Evolutionary conservation across 2,888 invertebrate species (phyloP).

Genomic region (Drosophila infuscata): DNA sequence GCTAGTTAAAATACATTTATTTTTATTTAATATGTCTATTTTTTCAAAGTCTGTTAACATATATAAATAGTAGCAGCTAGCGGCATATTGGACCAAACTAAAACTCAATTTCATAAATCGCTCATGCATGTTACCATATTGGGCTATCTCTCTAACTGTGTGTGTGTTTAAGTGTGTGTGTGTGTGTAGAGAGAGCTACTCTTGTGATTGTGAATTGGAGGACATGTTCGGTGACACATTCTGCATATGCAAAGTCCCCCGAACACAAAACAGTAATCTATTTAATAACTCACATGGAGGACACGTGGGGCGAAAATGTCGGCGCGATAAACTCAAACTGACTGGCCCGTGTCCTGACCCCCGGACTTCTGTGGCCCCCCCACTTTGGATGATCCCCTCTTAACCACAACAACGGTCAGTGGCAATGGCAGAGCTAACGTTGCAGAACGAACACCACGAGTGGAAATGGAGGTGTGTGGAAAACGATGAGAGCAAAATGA

Average conservation of each 20-base stretch:
- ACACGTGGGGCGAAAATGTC: slow-evolving; percentile 57
- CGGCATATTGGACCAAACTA: slow-evolving; percentile 50
- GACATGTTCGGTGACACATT: slow-evolving; percentile 50
- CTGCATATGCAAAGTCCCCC: slow-evolving; percentile 47
- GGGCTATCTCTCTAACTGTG: neutral
- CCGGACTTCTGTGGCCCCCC: neutral
- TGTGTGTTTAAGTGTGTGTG: neutral
- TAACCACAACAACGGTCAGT: slow-evolving; percentile 34
- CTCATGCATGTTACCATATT: slow-evolving; percentile 57
- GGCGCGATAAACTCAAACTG: slow-evolving; percentile 63
- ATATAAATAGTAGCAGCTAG: slow-evolving; percentile 19
- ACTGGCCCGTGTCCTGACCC: slow-evolving; percentile 16
- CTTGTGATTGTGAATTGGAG: slow-evolving; percentile 18
- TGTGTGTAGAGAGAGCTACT: neutral
- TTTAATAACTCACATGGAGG: slow-evolving; percentile 74
- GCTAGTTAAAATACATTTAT: neutral
- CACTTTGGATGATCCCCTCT: neutral
- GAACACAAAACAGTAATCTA: slow-evolving; percentile 72
- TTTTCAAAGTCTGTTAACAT: slow-evolving; percentile 4
- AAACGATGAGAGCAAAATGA: slow-evolving; percentile 18
- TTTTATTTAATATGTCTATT: slow-evolving; percentile 11
- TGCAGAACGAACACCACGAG: slow-evolving; percentile 18
- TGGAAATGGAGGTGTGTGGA: slow-evolving; percentile 3
- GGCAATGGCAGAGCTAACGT: slow-evolving; percentile 34
- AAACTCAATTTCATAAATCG: slow-evolving; percentile 64